A percentile compares a stretch with the other conserved stretches of the same genome.
Conservation (phyloP, 2,797 vertebrate genomes). For the Novumbra hubbsi region DNA sequence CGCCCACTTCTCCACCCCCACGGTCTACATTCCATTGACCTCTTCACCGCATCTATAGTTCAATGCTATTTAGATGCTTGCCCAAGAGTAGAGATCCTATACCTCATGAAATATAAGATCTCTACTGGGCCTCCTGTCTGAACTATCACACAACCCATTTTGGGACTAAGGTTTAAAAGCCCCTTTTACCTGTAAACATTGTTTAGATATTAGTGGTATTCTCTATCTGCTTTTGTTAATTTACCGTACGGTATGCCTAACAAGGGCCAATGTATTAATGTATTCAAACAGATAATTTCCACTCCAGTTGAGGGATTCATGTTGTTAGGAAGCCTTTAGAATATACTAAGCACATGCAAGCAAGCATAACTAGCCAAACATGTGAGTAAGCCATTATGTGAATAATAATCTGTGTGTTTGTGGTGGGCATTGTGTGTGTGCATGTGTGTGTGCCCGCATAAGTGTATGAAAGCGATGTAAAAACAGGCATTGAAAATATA, state of each 20-base stretch:
- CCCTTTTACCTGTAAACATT: background rate
- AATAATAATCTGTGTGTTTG: slow-evolving; percentile 7
- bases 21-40: too few relatives aligned
- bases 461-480: background rate
- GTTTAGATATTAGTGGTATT: background rate
- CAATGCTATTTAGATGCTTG: background rate
- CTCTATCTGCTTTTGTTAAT: background rate
- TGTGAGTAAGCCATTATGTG: slow-evolving; percentile 30
- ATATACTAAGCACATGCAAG: slow-evolving; percentile 70
- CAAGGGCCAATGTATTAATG: background rate
- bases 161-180: too few relatives aligned
- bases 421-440: slow-evolving; percentile 5
- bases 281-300: background rate
- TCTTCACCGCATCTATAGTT: background rate
- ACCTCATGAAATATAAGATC: background rate
- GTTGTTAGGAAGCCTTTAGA: background rate
- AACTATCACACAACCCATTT: background rate
- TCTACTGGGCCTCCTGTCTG: background rate
- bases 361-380: slow-evolving; percentile 75
- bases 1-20: too few relatives aligned
- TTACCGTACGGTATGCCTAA: too few relatives aligned
- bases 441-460: background rate
- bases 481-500: background rate
- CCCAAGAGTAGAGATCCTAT: background rate
- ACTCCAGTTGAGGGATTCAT: background rate